phyloP scores from a whole-genome alignment of 2,797 vertebrate genomes.

The Euphonia xanthogaster region DNA sequence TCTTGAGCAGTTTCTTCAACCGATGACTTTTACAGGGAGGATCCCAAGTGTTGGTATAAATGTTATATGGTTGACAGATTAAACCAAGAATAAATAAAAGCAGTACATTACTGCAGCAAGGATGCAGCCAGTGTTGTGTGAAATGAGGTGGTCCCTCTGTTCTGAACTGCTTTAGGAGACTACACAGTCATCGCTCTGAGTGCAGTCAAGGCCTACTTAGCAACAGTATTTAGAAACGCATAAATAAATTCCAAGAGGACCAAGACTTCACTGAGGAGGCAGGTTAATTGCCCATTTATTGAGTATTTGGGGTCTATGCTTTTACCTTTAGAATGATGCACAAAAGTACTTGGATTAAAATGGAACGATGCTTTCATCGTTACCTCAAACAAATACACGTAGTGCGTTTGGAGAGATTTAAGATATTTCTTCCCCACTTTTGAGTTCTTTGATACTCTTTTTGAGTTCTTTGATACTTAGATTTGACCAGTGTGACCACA shows the following conservation, averaged over 20 bases:
- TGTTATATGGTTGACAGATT: not conserved
- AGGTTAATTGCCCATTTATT: not conserved
- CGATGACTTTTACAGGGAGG: not conserved
- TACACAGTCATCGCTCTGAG: not conserved
- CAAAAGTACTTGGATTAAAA: not conserved
- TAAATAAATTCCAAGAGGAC: not conserved
- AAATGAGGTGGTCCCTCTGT: conserved; percentile 11
- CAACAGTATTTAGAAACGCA: not conserved
- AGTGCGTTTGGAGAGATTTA: not conserved
- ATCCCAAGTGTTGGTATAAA: not conserved
- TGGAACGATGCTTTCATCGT: accelerated
- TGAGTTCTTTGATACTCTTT: not conserved
- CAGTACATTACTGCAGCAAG: not conserved
- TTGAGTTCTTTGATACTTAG: not conserved
- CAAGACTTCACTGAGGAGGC: not conserved
- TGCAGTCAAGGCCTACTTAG: not conserved
- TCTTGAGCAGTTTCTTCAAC: not conserved
- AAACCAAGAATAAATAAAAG: conserved; percentile 20
- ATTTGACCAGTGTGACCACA: not conserved
- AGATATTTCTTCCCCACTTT: not conserved
- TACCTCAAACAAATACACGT: not conserved
- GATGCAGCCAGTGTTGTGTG: not conserved
- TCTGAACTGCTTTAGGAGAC: not conserved
- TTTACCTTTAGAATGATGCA: not conserved
- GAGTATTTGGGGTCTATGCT: not conserved